A percentile compares a stretch with the other conserved stretches of the same genome.
Conservation (phyloP, 2,888 invertebrate genomes). For the Drosophila monieri region DNA sequence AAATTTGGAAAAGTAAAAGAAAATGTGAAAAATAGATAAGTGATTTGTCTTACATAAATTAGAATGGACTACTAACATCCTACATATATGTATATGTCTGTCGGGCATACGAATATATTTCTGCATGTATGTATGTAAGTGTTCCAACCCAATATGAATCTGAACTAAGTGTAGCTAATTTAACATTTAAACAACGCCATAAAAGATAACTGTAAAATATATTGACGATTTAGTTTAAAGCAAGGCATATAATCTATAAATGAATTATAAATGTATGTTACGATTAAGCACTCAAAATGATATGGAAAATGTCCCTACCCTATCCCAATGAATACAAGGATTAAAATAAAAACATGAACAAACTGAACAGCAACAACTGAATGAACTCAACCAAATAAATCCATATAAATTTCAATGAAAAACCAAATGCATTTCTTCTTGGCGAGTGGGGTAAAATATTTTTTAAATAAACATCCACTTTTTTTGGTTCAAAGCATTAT, state of each 20-base stretch:
- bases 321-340: constrained; percentile 36
- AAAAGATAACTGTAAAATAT: constrained; percentile 40
- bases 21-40: constrained; percentile 44
- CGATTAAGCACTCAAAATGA: constrained; percentile 43
- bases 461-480: no score
- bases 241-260: constrained; percentile 37
- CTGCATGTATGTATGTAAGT: constrained; percentile 46
- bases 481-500: no score
- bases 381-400: constrained; percentile 48
- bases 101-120: constrained; percentile 38
- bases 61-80: constrained; percentile 35
- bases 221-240: constrained; percentile 39
- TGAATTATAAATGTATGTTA: constrained; percentile 50
- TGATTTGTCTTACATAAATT: constrained; percentile 69
- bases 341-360: constrained; percentile 29
- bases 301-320: constrained; percentile 37
- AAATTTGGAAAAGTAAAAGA: constrained; percentile 6
- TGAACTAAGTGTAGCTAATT: constrained; percentile 69
- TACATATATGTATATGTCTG: constrained; percentile 36
- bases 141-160: constrained; percentile 43
- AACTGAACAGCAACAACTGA: constrained; percentile 32
- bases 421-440: constrained; percentile 10
- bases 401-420: constrained; percentile 48
- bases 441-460: no score
- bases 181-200: constrained; percentile 53